Percentiles rank a stretch among this genome's conserved stretches.
These are phyloP conservation scores for Bombus ignitus DNA, from an alignment of 1,140 invertebrate species.

Conservation along the genomic window DNA sequence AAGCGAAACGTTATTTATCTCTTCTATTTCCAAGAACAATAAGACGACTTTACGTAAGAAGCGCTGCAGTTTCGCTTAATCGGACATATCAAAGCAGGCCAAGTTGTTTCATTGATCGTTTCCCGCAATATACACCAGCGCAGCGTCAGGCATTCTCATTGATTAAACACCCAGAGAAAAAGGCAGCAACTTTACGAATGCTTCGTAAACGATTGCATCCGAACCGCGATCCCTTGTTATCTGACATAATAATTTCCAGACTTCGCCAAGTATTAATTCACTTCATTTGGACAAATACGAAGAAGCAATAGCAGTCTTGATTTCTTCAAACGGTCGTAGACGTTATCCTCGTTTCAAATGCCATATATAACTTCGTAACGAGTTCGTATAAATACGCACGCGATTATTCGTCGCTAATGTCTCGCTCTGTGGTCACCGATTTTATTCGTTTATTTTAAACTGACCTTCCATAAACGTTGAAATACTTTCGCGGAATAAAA, in stretches of 20 bases:
- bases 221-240: conserved; percentile 19
- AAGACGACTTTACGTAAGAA: conserved; percentile 2
- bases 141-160: conserved; percentile 1
- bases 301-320: conserved; percentile 6
- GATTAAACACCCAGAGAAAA: not conserved
- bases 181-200: not conserved
- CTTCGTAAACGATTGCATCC: not conserved
- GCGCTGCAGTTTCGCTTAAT: not conserved
- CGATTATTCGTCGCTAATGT: too few relatives aligned
- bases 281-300: not conserved
- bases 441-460: too few relatives aligned
- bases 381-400: not conserved
- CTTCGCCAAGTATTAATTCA: not conserved
- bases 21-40: not conserved
- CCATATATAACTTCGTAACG: not conserved
- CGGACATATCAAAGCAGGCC: conserved; percentile 17
- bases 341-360: not conserved
- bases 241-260: conserved; percentile 20
- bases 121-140: conserved; percentile 4
- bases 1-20: not conserved
- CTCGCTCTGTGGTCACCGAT: too few relatives aligned
- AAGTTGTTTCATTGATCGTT: conserved; percentile 43
- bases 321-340: conserved; percentile 8
- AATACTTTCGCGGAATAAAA: too few relatives aligned
- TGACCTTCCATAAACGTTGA: too few relatives aligned